Evolutionary conservation across 2,888 invertebrate species (phyloP).

Genomic region (Drosophila vallismaia): DNA sequence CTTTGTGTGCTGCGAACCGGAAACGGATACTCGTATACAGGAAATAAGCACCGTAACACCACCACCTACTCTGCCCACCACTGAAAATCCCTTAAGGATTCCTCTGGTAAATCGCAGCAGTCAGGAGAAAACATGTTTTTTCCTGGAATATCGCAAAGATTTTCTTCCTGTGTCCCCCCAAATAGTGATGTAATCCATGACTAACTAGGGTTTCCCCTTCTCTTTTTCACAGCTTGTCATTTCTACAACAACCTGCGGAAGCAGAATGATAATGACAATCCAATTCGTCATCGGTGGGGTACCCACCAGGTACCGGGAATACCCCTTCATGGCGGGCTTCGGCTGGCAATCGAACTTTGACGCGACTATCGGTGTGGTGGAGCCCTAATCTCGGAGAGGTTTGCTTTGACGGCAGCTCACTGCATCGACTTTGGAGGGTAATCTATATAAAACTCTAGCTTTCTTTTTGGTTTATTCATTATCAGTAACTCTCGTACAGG

Average conservation of each 20-base stretch:
- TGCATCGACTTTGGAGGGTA: conserved; percentile 64
- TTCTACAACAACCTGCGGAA: conserved; percentile 18
- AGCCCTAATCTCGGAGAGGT: conserved; percentile 62
- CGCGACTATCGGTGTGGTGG: conserved; percentile 77
- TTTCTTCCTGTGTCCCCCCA: neutral
- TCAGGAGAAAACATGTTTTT: conserved; percentile 5
- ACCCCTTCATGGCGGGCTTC: conserved; percentile 69
- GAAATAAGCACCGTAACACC: conserved; percentile 1
- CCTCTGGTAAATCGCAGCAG: conserved; percentile 50
- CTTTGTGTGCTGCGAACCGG: conserved; percentile 67
- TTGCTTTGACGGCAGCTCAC: conserved; percentile 79
- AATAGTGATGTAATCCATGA: conserved; percentile 9
- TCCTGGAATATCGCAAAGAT: neutral
- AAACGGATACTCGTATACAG: conserved; percentile 5
- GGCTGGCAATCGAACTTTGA: conserved; percentile 65
- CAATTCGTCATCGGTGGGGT: conserved; percentile 48
- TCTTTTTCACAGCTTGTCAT: conserved; percentile 23
- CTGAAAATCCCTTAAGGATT: neutral
- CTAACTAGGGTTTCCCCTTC: conserved; percentile 6
- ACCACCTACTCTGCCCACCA: conserved; percentile 13
- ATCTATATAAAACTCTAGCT: neutral
- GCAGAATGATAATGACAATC: too few relatives aligned
- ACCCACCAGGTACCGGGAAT: conserved; percentile 46
- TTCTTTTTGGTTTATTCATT: neutral
- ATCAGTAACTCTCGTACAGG: neutral